These are phyloP conservation scores for Musca vetustissima DNA, from an alignment of 1,140 invertebrate genomes.

Conservation along the genomic window DNA sequence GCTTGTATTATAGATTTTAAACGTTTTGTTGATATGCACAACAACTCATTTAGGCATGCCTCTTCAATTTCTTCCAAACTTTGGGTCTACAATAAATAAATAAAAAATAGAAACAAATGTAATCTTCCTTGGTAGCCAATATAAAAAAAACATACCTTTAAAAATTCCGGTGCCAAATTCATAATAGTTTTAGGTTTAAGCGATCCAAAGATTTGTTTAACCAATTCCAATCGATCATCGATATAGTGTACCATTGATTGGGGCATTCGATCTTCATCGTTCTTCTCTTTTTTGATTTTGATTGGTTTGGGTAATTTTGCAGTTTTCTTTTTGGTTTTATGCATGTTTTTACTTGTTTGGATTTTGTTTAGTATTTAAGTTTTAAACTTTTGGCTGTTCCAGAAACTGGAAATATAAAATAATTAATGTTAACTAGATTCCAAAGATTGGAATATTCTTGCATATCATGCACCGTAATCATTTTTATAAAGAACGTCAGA, in stretches of 20 bases:
- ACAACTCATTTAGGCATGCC: constrained; percentile 63
- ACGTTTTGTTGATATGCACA: constrained; percentile 63
- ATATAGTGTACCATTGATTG: constrained; percentile 61
- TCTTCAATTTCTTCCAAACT: constrained; percentile 64
- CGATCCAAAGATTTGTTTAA: constrained; percentile 65
- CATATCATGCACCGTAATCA: too few species aligned
- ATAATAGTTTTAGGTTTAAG: constrained; percentile 65
- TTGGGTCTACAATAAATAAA: too few species aligned
- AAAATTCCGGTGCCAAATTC: constrained; percentile 63
- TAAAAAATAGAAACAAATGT: constrained; percentile 11
- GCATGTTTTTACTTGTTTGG: constrained; percentile 33
- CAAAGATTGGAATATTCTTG: too few species aligned
- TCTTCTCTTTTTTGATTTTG: constrained; percentile 49
- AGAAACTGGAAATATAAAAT: too few species aligned
- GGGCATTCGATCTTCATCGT: constrained; percentile 46
- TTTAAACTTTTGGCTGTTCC: too few species aligned
- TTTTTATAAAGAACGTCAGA: too few species aligned
- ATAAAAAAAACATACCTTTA: constrained; percentile 55
- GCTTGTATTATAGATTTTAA: constrained; percentile 60
- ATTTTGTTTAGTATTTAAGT: too few species aligned
- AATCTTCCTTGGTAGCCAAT: constrained; percentile 25
- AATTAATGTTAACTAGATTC: too few species aligned
- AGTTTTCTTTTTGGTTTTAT: constrained; percentile 39
- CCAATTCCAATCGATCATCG: constrained; percentile 64
- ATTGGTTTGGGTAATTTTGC: constrained; percentile 50